Evolutionary conservation across 2,888 invertebrate species (phyloP), one percentile per base, ranked within the genome.

Genomic region (Agonopterix heracliana): DNA sequence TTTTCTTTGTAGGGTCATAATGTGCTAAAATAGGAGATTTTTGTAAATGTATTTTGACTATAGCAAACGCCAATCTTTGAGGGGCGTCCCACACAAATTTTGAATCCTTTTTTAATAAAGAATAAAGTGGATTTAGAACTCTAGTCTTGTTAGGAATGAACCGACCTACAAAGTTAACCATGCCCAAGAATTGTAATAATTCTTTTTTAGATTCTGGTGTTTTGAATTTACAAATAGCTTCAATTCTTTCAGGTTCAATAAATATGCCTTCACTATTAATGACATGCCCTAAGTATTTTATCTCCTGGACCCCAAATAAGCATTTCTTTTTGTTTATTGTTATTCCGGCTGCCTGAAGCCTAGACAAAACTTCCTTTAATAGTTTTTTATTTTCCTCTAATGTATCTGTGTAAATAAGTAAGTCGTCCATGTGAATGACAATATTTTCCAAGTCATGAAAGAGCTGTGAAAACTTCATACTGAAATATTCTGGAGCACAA

Each of bases 261-360:
- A 8, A 17, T 10, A 53, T 53, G 1, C 49, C 49, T 26, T 51
- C 35, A n/a, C 26, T 13, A 48, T 11, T 51, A 2, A 51, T 17
- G 1, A 51, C 12, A 43, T 53, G 54, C 2, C 52, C 53, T 26
- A 54, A 47, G 44, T 49, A 56, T 11, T 13, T 14, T 10, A 55
- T 45, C 34, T 48, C 40, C 2, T 36, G 11, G 3, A 49, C 53
- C n/a, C 49, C 48, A 51, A 55, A 51, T 14, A 49, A 34, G 47
- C 53, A 53, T 34, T 55, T 53, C 17, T 47, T 45, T 41, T 44
- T 49, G 49, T 54, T 54, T 8, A 49, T n/a, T n/a, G n/a, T n/a
- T n/a, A n/a, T 46, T 8, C 51, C 50, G 41, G 44, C 51, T 44
- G 8, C n/a, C n/a, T 38, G 7, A 34, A 52, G 12, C 12, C 49